Evolutionary conservation across 2,888 invertebrate genomes (phyloP), one percentile per base, ranked within the genome.

Genomic region (Argyresthia albistria): DNA sequence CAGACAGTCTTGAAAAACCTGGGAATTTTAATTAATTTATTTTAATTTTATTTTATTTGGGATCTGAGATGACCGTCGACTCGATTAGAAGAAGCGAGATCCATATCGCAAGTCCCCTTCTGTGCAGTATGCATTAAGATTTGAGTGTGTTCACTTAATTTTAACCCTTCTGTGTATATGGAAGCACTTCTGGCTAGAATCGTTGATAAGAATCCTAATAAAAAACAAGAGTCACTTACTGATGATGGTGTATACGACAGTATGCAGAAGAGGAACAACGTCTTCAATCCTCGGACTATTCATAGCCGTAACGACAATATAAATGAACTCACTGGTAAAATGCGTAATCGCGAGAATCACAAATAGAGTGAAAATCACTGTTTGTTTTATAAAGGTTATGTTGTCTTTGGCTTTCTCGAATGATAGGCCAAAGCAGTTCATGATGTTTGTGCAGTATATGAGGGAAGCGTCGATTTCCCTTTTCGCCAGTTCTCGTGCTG

Each of bases 231-330:
- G 25, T 25, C 6, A 56, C 82, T 79, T 68, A 86, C 86, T 80
- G 64, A 86, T 71, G 63, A 72, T 67, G 53, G 83, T 84, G 64
- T 84, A 87, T 56, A 84, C 86, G 63, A 82, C 79, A 58, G 80
- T 80, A 61, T 86, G 86, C 55, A 86, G 78, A 65, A 83, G 74
- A 60, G 83, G 84, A 56, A 87, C 83, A 56, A 84, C 79, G 57
- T 83, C 76, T 66, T 87, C 84, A 46, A 87, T 75, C 63, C 72
- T 70, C 60, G 86, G 83, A 57, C 83, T 78, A 66, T 76, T 73
- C 39, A 73, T 66, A 64, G 83, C 70, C 59, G 79, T 79, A 65
- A 83, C 66, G 48, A 67, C 69, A 57, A 86, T 86, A 66, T 70
- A 76, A 57, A 63, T 70, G 56, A 82, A 65, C 67, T 86, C 87